phyloP scores from a whole-genome alignment of 2,888 invertebrate species.

The Leistus spinibarbis region DNA sequence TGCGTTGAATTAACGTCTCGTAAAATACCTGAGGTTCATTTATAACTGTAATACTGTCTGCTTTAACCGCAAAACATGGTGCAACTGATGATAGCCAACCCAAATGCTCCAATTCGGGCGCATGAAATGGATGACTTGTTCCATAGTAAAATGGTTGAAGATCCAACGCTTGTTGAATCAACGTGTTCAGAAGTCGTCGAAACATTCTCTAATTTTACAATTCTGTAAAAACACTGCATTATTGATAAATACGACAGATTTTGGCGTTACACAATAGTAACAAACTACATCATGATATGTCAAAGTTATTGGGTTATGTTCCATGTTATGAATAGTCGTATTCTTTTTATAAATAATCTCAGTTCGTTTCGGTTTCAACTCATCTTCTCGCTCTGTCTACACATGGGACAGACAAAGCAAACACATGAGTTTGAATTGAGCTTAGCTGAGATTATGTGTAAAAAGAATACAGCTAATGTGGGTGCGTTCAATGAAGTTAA shows the following conservation, averaged over 20 bases:
- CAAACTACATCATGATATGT: too few relatives aligned
- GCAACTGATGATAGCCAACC: constrained; percentile 66
- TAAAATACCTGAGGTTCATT: constrained; percentile 81
- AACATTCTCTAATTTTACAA: constrained; percentile 48
- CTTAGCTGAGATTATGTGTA: too few relatives aligned
- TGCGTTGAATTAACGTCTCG: constrained; percentile 70
- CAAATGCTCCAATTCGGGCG: constrained; percentile 50
- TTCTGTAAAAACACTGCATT: neutral
- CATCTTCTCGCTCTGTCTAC: too few relatives aligned
- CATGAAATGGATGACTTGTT: constrained; percentile 49
- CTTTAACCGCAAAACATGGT: constrained; percentile 73
- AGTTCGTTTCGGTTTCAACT: too few relatives aligned
- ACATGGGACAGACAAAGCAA: too few relatives aligned
- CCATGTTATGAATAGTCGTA: too few relatives aligned
- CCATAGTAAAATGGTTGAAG: constrained; percentile 45
- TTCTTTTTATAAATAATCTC: too few relatives aligned
- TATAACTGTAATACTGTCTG: constrained; percentile 74
- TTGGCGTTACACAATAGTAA: too few relatives aligned
- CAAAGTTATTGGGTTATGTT: neutral
- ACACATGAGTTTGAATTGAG: too few relatives aligned
- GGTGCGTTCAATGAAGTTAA: too few relatives aligned
- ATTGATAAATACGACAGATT: neutral
- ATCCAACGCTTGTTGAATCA: constrained; percentile 50
- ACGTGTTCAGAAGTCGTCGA: constrained; percentile 51
- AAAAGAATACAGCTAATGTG: too few relatives aligned